Percentiles rank a stretch among this genome's conserved stretches.
Evolutionary conservation across 2,797 vertebrate species (phyloP).

Genomic region (Philypnodon macrostomus): DNA sequence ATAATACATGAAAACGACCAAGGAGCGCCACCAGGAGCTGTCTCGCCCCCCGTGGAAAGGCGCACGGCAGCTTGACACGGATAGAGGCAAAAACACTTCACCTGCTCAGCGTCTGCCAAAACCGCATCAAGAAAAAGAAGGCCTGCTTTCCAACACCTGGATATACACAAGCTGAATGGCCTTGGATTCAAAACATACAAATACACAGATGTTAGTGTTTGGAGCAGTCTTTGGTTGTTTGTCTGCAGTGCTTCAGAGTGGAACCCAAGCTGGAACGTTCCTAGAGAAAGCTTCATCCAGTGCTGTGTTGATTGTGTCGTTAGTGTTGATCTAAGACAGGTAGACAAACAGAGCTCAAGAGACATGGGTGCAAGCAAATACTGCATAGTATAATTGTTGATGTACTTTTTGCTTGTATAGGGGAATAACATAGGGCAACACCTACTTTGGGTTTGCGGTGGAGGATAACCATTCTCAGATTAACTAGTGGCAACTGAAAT

Average conservation of each 20-base stretch:
- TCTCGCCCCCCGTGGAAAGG: slow-evolving; percentile 32
- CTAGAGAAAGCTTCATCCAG: background rate
- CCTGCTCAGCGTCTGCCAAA: slow-evolving; percentile 30
- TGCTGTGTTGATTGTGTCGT: slow-evolving; percentile 1
- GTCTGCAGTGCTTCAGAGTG: slow-evolving; percentile 6
- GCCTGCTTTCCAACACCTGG: slow-evolving; percentile 27
- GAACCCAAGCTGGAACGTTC: background rate
- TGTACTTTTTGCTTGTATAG: too few relatives aligned
- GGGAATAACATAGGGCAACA: too few relatives aligned
- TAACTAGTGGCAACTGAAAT: too few relatives aligned
- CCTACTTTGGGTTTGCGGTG: too few relatives aligned
- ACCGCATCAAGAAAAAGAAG: slow-evolving; percentile 19
- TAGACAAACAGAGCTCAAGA: background rate
- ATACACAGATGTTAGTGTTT: slow-evolving; percentile 9
- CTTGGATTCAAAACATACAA: slow-evolving; percentile 14
- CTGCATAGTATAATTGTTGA: background rate
- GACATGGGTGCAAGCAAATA: background rate
- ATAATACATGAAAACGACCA: slow-evolving; percentile 31
- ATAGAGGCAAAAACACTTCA: slow-evolving; percentile 31
- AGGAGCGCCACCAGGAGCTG: slow-evolving; percentile 43
- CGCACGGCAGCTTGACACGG: slow-evolving; percentile 22
- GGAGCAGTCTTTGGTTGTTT: slow-evolving; percentile 9
- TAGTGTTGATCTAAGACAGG: slow-evolving; percentile 1
- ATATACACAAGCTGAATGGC: slow-evolving; percentile 10
- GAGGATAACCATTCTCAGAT: too few relatives aligned